Conservation (phyloP, 2,888 invertebrate species). For the Lysandra bellargus region DNA sequence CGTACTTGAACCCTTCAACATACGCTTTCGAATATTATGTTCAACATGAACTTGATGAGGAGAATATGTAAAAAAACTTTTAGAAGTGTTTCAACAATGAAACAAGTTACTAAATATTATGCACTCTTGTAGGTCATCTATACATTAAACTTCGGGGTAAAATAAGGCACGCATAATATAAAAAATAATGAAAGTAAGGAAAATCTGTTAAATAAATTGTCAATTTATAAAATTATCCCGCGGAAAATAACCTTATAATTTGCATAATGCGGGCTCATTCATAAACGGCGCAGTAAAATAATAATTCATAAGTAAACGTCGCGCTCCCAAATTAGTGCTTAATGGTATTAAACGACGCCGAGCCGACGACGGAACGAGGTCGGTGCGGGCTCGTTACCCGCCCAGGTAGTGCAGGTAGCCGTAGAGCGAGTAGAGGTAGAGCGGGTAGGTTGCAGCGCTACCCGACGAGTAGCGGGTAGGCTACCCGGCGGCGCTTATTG, state of each 20-base stretch:
- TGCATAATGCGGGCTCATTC: slow-evolving; percentile 3
- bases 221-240: not conserved
- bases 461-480: not conserved
- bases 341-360: slow-evolving; percentile 13
- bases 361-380: slow-evolving; percentile 1
- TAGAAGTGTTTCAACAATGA: too few species aligned
- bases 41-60: too few species aligned
- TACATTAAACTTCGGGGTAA: too few species aligned
- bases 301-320: slow-evolving; percentile 3
- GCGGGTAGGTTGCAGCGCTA: not conserved
- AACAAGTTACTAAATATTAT: too few species aligned
- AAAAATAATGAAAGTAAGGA: not conserved
- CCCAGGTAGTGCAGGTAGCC: not conserved
- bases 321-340: not conserved
- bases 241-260: not conserved
- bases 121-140: too few species aligned
- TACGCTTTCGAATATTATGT: too few species aligned
- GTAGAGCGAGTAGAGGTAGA: not conserved
- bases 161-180: not conserved
- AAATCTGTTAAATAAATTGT: not conserved
- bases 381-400: not conserved
- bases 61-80: too few species aligned
- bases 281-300: not conserved
- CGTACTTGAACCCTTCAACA: too few species aligned
- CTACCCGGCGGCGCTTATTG: not conserved